Evolutionary conservation across 1,140 invertebrate genomes (phyloP), one percentile per base, ranked within the genome.

Genomic region (Tetramorium alpestre): DNA sequence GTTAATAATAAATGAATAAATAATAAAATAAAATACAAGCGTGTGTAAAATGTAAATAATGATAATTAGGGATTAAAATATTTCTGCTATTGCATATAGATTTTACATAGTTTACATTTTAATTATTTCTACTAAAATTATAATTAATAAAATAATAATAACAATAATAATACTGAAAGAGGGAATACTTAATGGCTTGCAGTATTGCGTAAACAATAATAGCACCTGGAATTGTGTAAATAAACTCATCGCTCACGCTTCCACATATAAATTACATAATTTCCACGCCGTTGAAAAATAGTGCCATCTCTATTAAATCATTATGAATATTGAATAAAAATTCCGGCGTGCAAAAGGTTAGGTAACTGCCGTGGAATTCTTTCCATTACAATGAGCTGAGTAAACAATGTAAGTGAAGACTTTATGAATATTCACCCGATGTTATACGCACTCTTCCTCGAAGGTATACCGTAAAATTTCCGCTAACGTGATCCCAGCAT

Each of bases 381-480:
- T 72, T 73, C 51, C 80, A 49, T 82, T 72, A 72, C 80, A 82
- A 82, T 73, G 41, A 82, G 25, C 38, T 67, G 67, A 41, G 67
- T 82, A 82, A 82, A 82, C 80, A 73, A 82, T 82, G 80, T 82
- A 82, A 82, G 80, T 38, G 80, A 82, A 73, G 80, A 82, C 51
- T 82, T 82, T 73, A 82, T 82, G 67, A 82, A 82, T 82, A 82
- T 82, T 82, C 80, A 58, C 25, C 51, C 67, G 41, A 11, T 18
- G 67, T 82, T 73, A 73, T 60, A 82, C 70, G 70, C 51, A 82
- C 80, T 82, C 80, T 82, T 80, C 80, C 22, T 73, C 80, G 80
- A 82, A 82, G 80, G 51, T 54, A 67, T 65, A 58, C 51, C 67
- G 67, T 82, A 82, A 82, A 82, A 82, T 82, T 82, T 82, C 67